A percentile compares a stretch with the other conserved stretches of the same genome.
Conservation (phyloP, 2,888 invertebrate species). For the Amblyjoppa proteus region DNA sequence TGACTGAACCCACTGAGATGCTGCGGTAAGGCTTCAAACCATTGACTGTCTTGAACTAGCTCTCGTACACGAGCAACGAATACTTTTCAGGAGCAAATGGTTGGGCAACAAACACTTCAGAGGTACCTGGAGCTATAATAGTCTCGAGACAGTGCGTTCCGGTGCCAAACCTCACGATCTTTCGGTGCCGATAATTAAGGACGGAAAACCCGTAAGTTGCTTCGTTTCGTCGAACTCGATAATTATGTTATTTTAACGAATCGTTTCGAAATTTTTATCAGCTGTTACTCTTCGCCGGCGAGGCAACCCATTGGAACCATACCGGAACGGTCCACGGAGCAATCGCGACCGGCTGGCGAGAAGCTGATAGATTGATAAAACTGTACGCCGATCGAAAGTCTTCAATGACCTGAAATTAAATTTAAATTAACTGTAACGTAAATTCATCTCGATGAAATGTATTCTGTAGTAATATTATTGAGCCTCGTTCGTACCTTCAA, state of each 20-base stretch:
- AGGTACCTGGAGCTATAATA: conserved; percentile 90
- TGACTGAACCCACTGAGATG: conserved; percentile 86
- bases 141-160: conserved; percentile 85
- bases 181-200: conserved; percentile 85
- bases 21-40: conserved; percentile 84
- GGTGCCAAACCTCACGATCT: conserved; percentile 86
- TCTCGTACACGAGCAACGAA: conserved; percentile 4
- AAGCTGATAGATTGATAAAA: conserved; percentile 87
- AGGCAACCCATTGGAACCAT: conserved; percentile 87
- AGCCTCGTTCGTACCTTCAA: background rate
- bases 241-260: background rate
- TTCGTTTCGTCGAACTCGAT: background rate
- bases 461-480: background rate
- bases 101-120: conserved; percentile 88
- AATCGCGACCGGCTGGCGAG: conserved; percentile 89
- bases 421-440: too few relatives aligned
- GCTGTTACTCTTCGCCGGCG: conserved; percentile 89
- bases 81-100: conserved; percentile 87
- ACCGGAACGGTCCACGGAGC: conserved; percentile 90
- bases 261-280: conserved; percentile 77
- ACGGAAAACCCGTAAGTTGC: conserved; percentile 81
- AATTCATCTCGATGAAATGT: background rate
- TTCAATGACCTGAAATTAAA: background rate
- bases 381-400: conserved; percentile 38
- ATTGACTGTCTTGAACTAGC: background rate